These are phyloP conservation scores for Orchestes rusci DNA, from an alignment of 2,888 invertebrate genomes.

Conservation along the genomic window DNA sequence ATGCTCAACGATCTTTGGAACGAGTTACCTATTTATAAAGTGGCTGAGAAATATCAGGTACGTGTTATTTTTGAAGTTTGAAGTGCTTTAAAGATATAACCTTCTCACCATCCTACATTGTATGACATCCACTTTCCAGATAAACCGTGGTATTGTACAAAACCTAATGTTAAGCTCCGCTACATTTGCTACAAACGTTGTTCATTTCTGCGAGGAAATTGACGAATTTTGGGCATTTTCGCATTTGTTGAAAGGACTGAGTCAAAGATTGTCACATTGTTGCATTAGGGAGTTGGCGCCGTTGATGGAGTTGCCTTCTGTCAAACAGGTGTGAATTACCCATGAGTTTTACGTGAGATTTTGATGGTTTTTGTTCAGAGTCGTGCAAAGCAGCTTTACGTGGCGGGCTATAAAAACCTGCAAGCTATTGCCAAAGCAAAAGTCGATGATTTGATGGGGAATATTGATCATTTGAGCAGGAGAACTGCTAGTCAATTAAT, in stretches of 20 bases:
- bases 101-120: too few relatives aligned
- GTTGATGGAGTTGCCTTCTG: constrained; percentile 82
- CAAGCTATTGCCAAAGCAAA: constrained; percentile 69
- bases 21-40: constrained; percentile 55
- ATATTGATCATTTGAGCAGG: constrained; percentile 64
- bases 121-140: constrained; percentile 29
- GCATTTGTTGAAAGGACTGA: constrained; percentile 67
- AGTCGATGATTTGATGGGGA: constrained; percentile 52
- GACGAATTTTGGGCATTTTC: constrained; percentile 76
- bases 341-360: background rate
- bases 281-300: constrained; percentile 71
- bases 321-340: constrained; percentile 67
- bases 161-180: constrained; percentile 64
- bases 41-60: constrained; percentile 61
- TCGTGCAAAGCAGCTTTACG: constrained; percentile 75
- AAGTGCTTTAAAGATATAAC: background rate
- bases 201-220: constrained; percentile 72
- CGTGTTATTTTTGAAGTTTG: background rate
- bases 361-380: constrained; percentile 47
- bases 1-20: constrained; percentile 76
- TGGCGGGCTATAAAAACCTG: constrained; percentile 74
- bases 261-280: constrained; percentile 70
- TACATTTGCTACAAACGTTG: constrained; percentile 68
- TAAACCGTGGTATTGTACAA: constrained; percentile 76
- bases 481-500: constrained; percentile 73